Percentiles rank a stretch among this genome's conserved stretches.
Conservation (phyloP, 2,113 vertebrate species). For the Rhagologus leucostigma region DNA sequence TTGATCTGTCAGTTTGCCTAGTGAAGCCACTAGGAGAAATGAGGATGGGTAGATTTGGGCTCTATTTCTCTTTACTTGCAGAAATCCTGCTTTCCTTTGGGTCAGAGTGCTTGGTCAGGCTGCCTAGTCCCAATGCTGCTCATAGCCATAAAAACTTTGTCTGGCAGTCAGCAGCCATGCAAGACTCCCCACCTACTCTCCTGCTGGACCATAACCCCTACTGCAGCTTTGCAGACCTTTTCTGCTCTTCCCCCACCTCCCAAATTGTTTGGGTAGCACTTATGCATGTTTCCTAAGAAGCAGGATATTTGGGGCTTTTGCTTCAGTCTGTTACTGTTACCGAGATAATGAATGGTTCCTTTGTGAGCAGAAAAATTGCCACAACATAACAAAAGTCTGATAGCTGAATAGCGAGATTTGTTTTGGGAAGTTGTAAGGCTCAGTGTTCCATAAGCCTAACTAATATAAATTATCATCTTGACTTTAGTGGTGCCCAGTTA, state of each 20-base stretch:
- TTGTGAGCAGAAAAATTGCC: background rate
- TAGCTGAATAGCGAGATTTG: background rate
- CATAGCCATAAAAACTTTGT: background rate
- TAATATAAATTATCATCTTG: background rate
- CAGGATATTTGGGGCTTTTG: background rate
- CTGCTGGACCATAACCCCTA: background rate
- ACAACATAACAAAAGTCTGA: background rate
- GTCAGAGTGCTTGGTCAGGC: background rate
- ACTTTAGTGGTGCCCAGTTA: background rate
- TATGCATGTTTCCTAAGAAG: background rate
- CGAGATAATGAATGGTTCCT: background rate
- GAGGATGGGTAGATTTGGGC: background rate
- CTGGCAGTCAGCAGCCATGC: background rate
- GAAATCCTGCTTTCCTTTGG: background rate
- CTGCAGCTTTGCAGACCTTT: background rate
- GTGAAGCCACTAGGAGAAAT: background rate
- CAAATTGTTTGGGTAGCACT: background rate
- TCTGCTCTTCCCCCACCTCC: rapidly evolving
- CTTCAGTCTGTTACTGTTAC: background rate
- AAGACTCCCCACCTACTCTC: background rate
- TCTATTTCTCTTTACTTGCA: background rate
- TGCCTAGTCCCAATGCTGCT: background rate
- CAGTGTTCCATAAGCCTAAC: background rate
- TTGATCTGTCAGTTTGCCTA: background rate
- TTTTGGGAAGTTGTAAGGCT: background rate